A percentile compares a stretch with the other conserved stretches of the same genome.
Conservation (phyloP, 2,797 vertebrate species). For the Cygnus olor region DNA sequence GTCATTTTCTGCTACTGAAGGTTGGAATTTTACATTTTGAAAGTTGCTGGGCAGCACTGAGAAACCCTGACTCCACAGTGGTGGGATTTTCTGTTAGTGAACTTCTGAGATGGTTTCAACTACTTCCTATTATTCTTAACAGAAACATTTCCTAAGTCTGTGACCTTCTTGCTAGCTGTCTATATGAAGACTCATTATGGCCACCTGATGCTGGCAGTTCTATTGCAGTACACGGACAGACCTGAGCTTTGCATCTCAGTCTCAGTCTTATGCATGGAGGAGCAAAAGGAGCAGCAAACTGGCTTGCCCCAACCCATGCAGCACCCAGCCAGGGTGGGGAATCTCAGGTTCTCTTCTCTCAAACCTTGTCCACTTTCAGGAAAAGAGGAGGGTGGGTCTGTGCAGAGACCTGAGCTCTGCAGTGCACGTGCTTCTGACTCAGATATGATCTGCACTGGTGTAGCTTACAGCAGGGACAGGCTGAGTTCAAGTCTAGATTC, state of each 20-base stretch:
- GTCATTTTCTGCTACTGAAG: not conserved
- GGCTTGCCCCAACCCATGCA: not conserved
- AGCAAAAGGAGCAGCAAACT: not conserved
- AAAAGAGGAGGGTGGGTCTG: not conserved
- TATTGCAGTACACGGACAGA: not conserved
- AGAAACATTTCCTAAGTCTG: not conserved
- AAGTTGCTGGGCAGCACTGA: not conserved
- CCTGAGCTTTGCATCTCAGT: not conserved
- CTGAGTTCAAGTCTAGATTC: not conserved
- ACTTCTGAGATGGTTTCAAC: not conserved
- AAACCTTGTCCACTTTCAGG: not conserved
- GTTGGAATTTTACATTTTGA: not conserved
- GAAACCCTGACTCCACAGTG: not conserved
- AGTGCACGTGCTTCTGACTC: not conserved
- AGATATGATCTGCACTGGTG: not conserved
- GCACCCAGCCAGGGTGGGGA: accelerated
- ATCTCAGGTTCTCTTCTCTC: not conserved
- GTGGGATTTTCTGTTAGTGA: not conserved
- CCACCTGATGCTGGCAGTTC: not conserved
- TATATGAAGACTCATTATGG: not conserved
- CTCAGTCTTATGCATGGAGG: not conserved
- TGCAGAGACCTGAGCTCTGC: not conserved
- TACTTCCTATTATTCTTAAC: not conserved
- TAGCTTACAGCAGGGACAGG: not conserved
- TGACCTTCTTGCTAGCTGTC: not conserved